Percentiles rank a stretch among this genome's conserved stretches.
Conservation (phyloP, 2,888 invertebrate genomes). For the Cistogaster globosa region DNA sequence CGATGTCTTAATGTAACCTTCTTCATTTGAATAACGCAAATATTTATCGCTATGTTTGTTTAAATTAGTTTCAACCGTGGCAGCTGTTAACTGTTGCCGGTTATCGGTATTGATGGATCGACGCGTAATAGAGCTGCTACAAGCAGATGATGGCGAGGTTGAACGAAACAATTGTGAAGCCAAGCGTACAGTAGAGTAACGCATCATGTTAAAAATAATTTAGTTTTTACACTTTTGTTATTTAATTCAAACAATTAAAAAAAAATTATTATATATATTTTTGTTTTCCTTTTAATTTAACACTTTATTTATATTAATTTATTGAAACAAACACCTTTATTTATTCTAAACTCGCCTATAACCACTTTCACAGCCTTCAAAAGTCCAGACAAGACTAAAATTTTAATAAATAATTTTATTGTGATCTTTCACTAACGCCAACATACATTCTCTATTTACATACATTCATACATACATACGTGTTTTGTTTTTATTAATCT, state of each 20-base stretch:
- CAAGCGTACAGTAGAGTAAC: conserved; percentile 73
- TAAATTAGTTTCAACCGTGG: conserved; percentile 75
- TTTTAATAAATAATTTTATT: conserved; percentile 13
- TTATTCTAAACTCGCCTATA: neutral
- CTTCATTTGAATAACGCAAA: conserved; percentile 76
- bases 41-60: conserved; percentile 76
- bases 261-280: neutral
- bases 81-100: conserved; percentile 76
- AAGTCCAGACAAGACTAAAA: conserved; percentile 64
- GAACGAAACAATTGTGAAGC: conserved; percentile 71
- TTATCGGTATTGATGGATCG: conserved; percentile 75
- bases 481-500: no score
- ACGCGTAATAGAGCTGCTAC: neutral
- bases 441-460: neutral
- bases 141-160: conserved; percentile 26
- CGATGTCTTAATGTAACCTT: conserved; percentile 82
- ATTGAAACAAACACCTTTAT: neutral
- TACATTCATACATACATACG: no score
- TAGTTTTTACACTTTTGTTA: neutral
- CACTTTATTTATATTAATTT: neutral
- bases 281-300: neutral
- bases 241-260: neutral
- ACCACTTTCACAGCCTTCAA: conserved; percentile 53
- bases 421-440: conserved; percentile 27
- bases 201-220: conserved; percentile 72